phyloP scores from a whole-genome alignment of 2,113 vertebrate genomes.

The Pandion haliaetus region DNA sequence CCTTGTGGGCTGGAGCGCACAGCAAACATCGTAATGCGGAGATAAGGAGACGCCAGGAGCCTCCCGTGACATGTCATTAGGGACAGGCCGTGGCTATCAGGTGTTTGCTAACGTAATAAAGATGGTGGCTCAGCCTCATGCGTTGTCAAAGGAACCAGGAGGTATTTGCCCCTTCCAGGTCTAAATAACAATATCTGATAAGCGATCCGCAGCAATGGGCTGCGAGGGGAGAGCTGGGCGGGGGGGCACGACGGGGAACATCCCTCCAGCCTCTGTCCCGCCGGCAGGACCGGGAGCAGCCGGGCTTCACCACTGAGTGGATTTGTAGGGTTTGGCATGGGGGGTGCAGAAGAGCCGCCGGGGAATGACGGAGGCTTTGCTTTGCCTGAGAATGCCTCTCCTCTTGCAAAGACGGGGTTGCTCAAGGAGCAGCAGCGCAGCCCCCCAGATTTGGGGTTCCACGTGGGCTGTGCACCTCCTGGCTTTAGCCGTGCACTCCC shows the following conservation, averaged over 20 bases:
- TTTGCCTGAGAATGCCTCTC: not conserved
- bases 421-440: not conserved
- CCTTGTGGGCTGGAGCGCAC: constrained; percentile 76
- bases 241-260: not conserved
- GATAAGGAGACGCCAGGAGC: constrained; percentile 89
- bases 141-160: constrained; percentile 67
- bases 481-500: not conserved
- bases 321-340: not conserved
- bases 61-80: constrained; percentile 83
- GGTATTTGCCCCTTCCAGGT: constrained; percentile 72
- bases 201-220: not conserved
- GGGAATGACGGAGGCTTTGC: not conserved
- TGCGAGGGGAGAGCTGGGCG: not conserved
- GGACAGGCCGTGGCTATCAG: constrained; percentile 70
- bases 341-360: not conserved
- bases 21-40: constrained; percentile 76
- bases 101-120: constrained; percentile 79
- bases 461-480: not conserved
- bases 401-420: not conserved
- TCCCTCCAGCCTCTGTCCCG: not conserved
- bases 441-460: not conserved
- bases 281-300: fast-evolving
- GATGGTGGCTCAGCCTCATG: constrained; percentile 71
- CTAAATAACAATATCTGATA: constrained; percentile 75
- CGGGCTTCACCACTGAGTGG: fast-evolving